Conservation (phyloP, 2,797 vertebrate genomes). For the Anas georgica region DNA sequence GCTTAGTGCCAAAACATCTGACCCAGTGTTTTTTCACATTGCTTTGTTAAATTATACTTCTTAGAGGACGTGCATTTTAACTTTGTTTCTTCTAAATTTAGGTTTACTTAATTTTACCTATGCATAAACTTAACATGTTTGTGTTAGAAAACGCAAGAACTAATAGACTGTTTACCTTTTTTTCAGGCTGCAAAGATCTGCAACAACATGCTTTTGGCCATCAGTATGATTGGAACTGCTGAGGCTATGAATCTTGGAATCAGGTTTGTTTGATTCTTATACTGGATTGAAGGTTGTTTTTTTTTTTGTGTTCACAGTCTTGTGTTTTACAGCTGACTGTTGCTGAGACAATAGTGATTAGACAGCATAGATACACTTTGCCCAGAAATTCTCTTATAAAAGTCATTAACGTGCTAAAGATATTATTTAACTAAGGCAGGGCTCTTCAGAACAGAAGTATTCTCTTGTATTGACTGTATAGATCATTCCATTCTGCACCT, state of each 20-base stretch:
- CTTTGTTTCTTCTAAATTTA: neutral
- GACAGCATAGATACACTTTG: slow-evolving; percentile 23
- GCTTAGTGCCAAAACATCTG: neutral
- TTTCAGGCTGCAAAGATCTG: slow-evolving; percentile 98
- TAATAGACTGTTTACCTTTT: slow-evolving; percentile 26
- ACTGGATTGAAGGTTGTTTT: neutral
- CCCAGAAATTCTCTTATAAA: neutral
- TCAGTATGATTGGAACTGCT: slow-evolving; percentile 97
- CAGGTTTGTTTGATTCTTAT: slow-evolving; percentile 82
- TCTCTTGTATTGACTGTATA: neutral
- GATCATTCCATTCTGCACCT: slow-evolving; percentile 26
- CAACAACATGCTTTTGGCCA: slow-evolving; percentile 98
- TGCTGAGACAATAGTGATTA: neutral
- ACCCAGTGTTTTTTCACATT: neutral
- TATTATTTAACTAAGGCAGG: slow-evolving; percentile 36
- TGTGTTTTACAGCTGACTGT: slow-evolving; percentile 22
- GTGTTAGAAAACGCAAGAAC: neutral
- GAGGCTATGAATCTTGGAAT: slow-evolving; percentile 99
- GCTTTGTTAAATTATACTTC: neutral
- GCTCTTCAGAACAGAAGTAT: slow-evolving; percentile 4
- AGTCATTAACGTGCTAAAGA: slow-evolving; percentile 29
- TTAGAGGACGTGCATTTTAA: neutral
- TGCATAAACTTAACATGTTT: neutral
- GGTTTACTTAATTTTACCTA: neutral
- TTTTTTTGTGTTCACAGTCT: slow-evolving; percentile 42